Conservation (phyloP, 1,140 invertebrate species). For the Teleogryllus occipitalis region DNA sequence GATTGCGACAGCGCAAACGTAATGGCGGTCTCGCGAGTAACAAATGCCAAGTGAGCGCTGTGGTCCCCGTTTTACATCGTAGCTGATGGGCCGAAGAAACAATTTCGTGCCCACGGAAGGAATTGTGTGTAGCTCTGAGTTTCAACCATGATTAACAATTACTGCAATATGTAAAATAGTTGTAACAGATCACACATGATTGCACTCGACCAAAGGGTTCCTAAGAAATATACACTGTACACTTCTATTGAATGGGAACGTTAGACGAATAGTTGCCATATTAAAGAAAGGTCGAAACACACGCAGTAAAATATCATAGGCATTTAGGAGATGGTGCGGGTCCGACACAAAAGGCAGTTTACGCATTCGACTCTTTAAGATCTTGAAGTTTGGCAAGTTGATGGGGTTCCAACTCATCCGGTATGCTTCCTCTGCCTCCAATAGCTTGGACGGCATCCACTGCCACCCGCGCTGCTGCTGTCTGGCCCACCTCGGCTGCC, state of each 20-base stretch:
- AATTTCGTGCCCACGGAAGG: too few species aligned
- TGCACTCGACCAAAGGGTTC: neutral
- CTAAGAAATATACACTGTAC: neutral
- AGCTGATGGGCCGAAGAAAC: too few species aligned
- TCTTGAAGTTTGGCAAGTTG: conserved; percentile 74
- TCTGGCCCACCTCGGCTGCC: neutral
- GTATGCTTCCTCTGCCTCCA: conserved; percentile 53
- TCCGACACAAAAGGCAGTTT: conserved; percentile 28
- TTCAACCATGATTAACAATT: too few species aligned
- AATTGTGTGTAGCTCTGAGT: too few species aligned
- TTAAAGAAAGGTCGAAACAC: neutral
- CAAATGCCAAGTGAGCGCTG: too few species aligned
- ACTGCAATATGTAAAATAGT: too few species aligned
- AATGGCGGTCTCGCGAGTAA: too few species aligned
- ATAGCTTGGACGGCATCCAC: conserved; percentile 22
- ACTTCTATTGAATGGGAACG: neutral
- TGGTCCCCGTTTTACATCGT: too few species aligned
- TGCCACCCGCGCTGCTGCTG: neutral
- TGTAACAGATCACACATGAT: neutral
- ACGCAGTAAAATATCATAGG: neutral
- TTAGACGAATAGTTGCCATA: neutral
- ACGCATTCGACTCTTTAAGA: conserved; percentile 82
- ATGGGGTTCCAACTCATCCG: conserved; percentile 75
- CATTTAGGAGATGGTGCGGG: neutral
- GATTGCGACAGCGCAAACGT: too few species aligned